A percentile compares a stretch with the other conserved stretches of the same genome.
phyloP scores from a whole-genome alignment of 30 jellyfish, hydroid and myxozoan species.

The Chrysaora quinquecirrha region DNA sequence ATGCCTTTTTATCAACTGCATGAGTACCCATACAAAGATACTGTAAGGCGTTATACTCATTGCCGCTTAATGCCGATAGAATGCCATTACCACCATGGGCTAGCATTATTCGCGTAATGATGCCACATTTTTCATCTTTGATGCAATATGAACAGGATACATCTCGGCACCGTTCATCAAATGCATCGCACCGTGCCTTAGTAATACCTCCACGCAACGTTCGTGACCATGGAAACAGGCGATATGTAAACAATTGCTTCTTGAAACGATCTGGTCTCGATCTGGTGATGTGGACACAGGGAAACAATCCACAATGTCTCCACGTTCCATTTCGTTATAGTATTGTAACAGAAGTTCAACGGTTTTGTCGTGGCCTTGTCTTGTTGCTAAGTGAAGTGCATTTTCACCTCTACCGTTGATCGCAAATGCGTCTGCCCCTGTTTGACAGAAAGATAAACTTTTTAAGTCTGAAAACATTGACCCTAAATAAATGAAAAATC shows the following conservation, averaged over 20 bases:
- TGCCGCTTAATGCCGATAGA: conserved; percentile 30
- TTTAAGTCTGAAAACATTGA: no score
- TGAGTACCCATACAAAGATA: conserved; percentile 84
- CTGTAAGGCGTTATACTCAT: conserved; percentile 77
- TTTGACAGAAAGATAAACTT: no score
- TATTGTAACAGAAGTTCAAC: conserved; percentile 57
- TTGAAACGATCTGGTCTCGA: conserved; percentile 17
- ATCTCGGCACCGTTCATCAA: conserved; percentile 75
- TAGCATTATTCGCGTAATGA: conserved; percentile 73
- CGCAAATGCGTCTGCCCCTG: conserved; percentile 87
- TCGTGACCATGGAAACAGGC: conserved; percentile 80
- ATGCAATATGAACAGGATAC: conserved; percentile 77
- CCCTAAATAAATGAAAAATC: no score
- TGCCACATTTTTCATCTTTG: conserved; percentile 69
- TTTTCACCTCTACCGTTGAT: conserved; percentile 64
- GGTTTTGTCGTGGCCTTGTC: conserved; percentile 80
- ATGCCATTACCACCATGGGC: conserved; percentile 44
- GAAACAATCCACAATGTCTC: conserved; percentile 67
- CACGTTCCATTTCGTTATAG: conserved; percentile 38
- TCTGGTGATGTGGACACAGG: conserved; percentile 38
- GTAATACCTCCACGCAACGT: conserved; percentile 85
- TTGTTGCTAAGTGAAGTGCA: conserved; percentile 76
- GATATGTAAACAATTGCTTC: conserved; percentile 78
- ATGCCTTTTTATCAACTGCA: conserved; percentile 60
- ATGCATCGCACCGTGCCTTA: conserved; percentile 80